Base-by-base conservation (phyloP, 2,113 vertebrate species). In the Verasper variegatus region DNA sequence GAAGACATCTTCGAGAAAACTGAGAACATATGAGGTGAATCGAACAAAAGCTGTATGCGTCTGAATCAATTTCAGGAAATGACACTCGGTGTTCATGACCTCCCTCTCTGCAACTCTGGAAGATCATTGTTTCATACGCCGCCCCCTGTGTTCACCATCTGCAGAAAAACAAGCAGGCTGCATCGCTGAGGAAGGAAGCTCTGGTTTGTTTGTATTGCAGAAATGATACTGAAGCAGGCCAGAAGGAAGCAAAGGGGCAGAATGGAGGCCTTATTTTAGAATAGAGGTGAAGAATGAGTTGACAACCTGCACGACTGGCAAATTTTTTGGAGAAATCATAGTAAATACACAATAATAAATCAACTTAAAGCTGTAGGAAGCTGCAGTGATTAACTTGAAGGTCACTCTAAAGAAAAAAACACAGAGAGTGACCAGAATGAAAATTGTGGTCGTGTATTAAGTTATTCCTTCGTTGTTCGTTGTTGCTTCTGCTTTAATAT, bases 131-230 rank as follows among this genome's bases (percentile, higher is more conserved):
- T 40, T 62, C n/a, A 14, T 23, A 20, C n/a, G 12, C 13, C 21
- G 2, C 20, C 18, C 57, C 42, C 72, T 17, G 55, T 56, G 74
- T 62, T 64, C 58, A 71, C 51, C 68, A 69, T 56, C 77, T 72
- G 71, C 69, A 67, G 60, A 69, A 62, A 75, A 76, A 79, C 42
- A 51, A 37, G 21, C 58, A 26, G 56, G 59, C 37, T 4, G 31
- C 47, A 80, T 77, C 75, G 83, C 66, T 75, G 72, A 52, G 47
- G 47, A 71, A 62, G 68, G 71, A 85, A 84, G 5, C 20, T 52
- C 59, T 31, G 23, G 59, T 56, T 83, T 72, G 62, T 63, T 82
- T 81, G 45, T 27, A 31, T 24, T 23, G 12, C 35, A 59, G 4
- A 54, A 31, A 37, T 54, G 42, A 68, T 61, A 74, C 74, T 23